Evolutionary conservation across 2,797 vertebrate species (phyloP), one percentile per base, ranked within the genome.

Genomic region (Acrocephalus scirpaceus): DNA sequence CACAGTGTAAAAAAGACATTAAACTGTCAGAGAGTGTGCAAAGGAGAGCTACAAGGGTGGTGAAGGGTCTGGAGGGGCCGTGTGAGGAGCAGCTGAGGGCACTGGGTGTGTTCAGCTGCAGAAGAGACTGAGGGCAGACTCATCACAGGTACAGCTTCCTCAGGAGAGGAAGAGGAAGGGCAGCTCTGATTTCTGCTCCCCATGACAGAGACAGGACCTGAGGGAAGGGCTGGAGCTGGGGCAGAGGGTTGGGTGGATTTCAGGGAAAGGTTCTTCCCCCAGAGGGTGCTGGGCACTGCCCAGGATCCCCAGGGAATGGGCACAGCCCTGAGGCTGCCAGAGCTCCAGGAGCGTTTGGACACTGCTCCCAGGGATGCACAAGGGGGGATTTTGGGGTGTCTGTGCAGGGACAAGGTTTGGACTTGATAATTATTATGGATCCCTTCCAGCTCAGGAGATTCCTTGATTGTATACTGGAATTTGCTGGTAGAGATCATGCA

Each of bases 1-100:
- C 34, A 15, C 22, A 9, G 2, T 0, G 1, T 48, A 1, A 67
- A n/a, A 67, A 7, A 2, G 64, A 3, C 7, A 9, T 26, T 12
- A 5, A 58, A 48, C 8, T 60, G 5, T 6, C 1, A 11, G 26
- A 25, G 8, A 13, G 26, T 1, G n/a, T 4, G 7, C 57, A 32
- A 7, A 61, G 17, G 9, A 53, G 36, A 30, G 27, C 60, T 10
- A 16, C 5, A 10, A 14, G 32, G 48, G 1, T 10, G 32, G 22
- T 3, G 7, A 22, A 38, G 10, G 19, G 23, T 4, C 10, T 40
- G 9, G 11, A 62, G 15, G 17, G 15, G 48, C n/a, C 2, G 2
- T 5, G 9, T 18, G 57, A 54, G 66, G 47, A 45, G 27, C 7
- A 1, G 47, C 79, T 53, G 73, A 34, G 23, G 38, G 18, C 45